These are phyloP conservation scores for Thamnaconus septentrionalis DNA, from an alignment of 2,113 vertebrate species.

Conservation along the genomic window DNA sequence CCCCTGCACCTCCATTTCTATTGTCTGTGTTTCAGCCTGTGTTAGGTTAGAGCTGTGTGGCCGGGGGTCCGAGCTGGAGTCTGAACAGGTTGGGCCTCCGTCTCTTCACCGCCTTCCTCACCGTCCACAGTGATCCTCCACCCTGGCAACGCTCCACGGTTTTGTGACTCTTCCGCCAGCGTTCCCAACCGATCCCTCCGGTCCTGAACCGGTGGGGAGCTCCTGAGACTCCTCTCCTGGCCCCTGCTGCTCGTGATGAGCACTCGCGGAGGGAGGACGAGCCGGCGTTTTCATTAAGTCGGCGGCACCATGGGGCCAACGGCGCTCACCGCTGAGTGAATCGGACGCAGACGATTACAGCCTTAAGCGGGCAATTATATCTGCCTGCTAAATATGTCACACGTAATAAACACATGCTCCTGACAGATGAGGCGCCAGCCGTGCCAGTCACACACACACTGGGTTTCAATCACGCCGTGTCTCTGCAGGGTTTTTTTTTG, in stretches of 20 bases:
- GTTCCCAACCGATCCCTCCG: no score
- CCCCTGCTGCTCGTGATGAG: conserved; percentile 54
- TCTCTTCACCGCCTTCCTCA: conserved; percentile 39
- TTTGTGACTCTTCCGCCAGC: conserved; percentile 1
- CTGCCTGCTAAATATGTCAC: conserved; percentile 73
- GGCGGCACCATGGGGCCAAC: conserved; percentile 51
- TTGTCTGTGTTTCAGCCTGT: conserved; percentile 61
- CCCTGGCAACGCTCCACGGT: conserved; percentile 4
- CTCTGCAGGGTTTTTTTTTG: no score
- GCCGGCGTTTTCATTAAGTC: conserved; percentile 59
- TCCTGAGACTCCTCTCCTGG: conserved; percentile 2
- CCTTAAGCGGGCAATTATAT: conserved; percentile 68
- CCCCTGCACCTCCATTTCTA: background rate
- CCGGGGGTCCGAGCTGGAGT: conserved; percentile 44
- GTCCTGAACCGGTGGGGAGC: no score
- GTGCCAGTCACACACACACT: conserved; percentile 7
- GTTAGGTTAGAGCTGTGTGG: conserved; percentile 57
- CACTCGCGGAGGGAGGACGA: conserved; percentile 55
- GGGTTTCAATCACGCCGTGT: no score
- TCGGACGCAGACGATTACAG: conserved; percentile 63
- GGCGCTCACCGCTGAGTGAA: conserved; percentile 56
- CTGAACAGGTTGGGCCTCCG: conserved; percentile 53
- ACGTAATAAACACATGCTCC: conserved; percentile 67
- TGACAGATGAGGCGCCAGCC: conserved; percentile 54
- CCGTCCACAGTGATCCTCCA: conserved; percentile 33